Conservation (phyloP, 2,888 invertebrate genomes). For the Leucophora obtusa region DNA sequence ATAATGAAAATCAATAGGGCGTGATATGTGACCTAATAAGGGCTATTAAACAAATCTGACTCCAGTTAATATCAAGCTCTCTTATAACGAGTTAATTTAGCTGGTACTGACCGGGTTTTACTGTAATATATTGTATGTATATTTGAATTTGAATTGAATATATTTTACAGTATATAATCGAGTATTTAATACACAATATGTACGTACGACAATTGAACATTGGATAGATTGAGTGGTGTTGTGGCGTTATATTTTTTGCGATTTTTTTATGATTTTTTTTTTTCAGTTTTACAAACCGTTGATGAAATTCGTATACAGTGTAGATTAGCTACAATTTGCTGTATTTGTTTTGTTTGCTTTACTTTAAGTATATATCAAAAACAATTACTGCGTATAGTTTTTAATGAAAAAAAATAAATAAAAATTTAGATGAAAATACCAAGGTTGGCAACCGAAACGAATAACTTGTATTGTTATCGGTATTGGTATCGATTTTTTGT, state of each 20-base stretch:
- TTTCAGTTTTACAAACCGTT: conserved; percentile 25
- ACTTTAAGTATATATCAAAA: conserved; percentile 18
- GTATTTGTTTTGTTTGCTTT: conserved; percentile 7
- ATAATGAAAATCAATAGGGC: too few species aligned
- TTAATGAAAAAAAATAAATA: conserved; percentile 5
- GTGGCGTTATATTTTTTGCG: conserved; percentile 37
- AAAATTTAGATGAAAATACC: conserved; percentile 40
- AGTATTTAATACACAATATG: not conserved
- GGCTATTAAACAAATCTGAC: too few species aligned
- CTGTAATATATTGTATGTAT: too few species aligned
- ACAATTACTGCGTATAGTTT: conserved; percentile 30
- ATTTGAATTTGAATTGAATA: not conserved
- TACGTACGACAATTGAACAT: conserved; percentile 40
- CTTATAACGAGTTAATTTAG: too few species aligned
- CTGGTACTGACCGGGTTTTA: too few species aligned
- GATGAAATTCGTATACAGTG: conserved; percentile 47
- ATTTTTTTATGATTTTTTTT: conserved; percentile 9
- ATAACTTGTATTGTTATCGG: too few species aligned
- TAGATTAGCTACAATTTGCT: conserved; percentile 29
- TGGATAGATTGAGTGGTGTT: conserved; percentile 43
- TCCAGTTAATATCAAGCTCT: too few species aligned
- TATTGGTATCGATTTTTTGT: too few species aligned
- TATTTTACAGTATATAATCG: not conserved
- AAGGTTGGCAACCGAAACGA: too few species aligned
- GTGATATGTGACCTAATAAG: too few species aligned